These are phyloP conservation scores for Gasteruption jaculator DNA, from an alignment of 2,888 invertebrate species.

Conservation along the genomic window DNA sequence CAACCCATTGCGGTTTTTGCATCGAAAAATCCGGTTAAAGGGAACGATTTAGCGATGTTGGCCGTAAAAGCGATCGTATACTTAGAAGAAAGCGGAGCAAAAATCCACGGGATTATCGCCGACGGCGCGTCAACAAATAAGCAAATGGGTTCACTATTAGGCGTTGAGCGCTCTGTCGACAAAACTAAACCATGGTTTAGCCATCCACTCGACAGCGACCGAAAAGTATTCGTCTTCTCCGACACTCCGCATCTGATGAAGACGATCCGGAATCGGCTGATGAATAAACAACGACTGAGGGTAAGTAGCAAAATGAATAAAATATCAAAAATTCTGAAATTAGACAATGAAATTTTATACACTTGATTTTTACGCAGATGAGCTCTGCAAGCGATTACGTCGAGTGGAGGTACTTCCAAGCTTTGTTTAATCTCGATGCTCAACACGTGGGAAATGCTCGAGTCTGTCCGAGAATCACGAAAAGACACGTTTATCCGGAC, in stretches of 20 bases:
- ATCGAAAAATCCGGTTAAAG: conserved; percentile 16
- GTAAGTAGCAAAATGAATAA: too few species aligned
- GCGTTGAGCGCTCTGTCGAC: conserved; percentile 16
- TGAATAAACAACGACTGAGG: conserved; percentile 8
- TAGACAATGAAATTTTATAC: neutral
- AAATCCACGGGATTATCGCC: conserved; percentile 21
- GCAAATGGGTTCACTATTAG: conserved; percentile 21
- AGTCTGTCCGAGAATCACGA: conserved; percentile 18
- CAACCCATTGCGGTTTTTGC: conserved; percentile 25
- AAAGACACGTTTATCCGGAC: conserved; percentile 13
- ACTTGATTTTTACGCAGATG: conserved; percentile 6
- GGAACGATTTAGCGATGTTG: conserved; percentile 19
- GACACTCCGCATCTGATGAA: conserved; percentile 26
- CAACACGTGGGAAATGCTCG: conserved; percentile 2
- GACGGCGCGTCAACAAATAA: conserved; percentile 25
- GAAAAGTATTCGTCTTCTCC: conserved; percentile 24
- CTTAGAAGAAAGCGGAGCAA: conserved; percentile 20
- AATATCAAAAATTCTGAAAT: too few species aligned
- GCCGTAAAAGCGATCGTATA: conserved; percentile 22
- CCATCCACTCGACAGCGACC: conserved; percentile 19
- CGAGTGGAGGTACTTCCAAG: conserved; percentile 17
- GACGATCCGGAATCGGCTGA: conserved; percentile 24
- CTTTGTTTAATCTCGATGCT: conserved; percentile 13
- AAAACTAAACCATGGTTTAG: conserved; percentile 15
- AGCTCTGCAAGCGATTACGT: conserved; percentile 11